These are phyloP conservation scores for Hofmannophila pseudospretella DNA, from an alignment of 2,888 invertebrate genomes.

Conservation along the genomic window DNA sequence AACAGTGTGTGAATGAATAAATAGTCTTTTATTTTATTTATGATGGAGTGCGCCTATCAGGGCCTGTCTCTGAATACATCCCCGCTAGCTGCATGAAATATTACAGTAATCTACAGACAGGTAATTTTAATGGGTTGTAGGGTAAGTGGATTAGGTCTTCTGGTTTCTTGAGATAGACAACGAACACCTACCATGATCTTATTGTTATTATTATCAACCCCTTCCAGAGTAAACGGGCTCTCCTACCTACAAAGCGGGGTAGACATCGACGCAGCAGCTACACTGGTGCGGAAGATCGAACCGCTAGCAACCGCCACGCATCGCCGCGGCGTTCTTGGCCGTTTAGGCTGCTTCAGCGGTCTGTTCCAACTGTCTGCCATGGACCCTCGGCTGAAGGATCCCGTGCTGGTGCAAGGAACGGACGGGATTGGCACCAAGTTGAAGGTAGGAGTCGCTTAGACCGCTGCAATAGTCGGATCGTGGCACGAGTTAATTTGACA, in stretches of 20 bases:
- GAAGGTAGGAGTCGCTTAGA: slow-evolving; percentile 76
- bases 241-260: slow-evolving; percentile 96
- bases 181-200: too few relatives aligned
- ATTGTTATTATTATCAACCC: too few relatives aligned
- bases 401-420: slow-evolving; percentile 94
- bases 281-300: slow-evolving; percentile 89
- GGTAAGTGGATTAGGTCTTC: too few relatives aligned
- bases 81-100: too few relatives aligned
- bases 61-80: too few relatives aligned
- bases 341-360: slow-evolving; percentile 95
- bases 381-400: slow-evolving; percentile 81
- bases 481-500: too few relatives aligned
- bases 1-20: too few relatives aligned
- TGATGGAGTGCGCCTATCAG: too few relatives aligned
- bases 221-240: slow-evolving; percentile 78
- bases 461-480: neutral
- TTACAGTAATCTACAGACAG: too few relatives aligned
- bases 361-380: slow-evolving; percentile 91
- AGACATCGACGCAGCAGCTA: slow-evolving; percentile 94
- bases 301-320: slow-evolving; percentile 88
- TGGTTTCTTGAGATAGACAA: too few relatives aligned
- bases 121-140: too few relatives aligned
- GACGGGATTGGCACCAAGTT: slow-evolving; percentile 99
- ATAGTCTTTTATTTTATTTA: too few relatives aligned
- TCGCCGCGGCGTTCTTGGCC: slow-evolving; percentile 87